Base-by-base conservation (phyloP, 2,797 vertebrate genomes). In the Anguilla megastoma region DNA sequence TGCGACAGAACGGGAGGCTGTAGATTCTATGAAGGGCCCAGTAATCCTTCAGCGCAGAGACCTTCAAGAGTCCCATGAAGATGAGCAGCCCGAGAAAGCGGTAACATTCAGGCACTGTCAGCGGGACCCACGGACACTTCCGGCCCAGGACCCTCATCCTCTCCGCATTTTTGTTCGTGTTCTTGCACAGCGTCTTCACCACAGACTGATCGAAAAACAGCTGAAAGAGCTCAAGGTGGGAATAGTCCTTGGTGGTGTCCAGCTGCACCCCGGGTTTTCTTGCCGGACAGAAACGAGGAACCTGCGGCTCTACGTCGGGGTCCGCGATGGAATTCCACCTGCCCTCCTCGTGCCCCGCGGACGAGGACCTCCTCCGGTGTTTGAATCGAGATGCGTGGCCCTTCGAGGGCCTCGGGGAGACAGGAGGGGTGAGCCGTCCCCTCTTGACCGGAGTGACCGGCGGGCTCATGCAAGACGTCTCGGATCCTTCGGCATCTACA, bases 71-170 rank as follows among this genome's bases (percentile, higher is more conserved):
- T 0, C 83, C 83, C 83, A 85, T 85, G 52, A 60, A 54, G 54
- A 85, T 85, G 83, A 85, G 10, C 3, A 85, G 18, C n/a, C 50
- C 83, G 3, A 85, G 83, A 52, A 85, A 85, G 7, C n/a, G 50
- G 14, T 85, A 85, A 21, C 18, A 85, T 12, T 85, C 83, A 2
- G 2, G 12, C 2, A 60, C 50, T 14, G n/a, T 60, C 83, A 85
- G n/a, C 27, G n/a, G n/a, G 0, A 33, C 30, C 83, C 83, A 85
- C 1, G 50, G 50, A 16, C 12, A 14, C 54, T 85, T 85, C 27
- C 52, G 14, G 4, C 83, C 83, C 54, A 18, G n/a, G 0, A 21
- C 18, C n/a, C 33, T 30, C 24, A 18, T 12, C 33, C 24, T 58
- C 14, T 30, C 54, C 10, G 50, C 83, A 1, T 85, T 54, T 33